Percentiles rank a stretch among this genome's conserved stretches.
phyloP scores from a whole-genome alignment of 2,797 vertebrate species.

The Schizopygopsis pylzovi region DNA sequence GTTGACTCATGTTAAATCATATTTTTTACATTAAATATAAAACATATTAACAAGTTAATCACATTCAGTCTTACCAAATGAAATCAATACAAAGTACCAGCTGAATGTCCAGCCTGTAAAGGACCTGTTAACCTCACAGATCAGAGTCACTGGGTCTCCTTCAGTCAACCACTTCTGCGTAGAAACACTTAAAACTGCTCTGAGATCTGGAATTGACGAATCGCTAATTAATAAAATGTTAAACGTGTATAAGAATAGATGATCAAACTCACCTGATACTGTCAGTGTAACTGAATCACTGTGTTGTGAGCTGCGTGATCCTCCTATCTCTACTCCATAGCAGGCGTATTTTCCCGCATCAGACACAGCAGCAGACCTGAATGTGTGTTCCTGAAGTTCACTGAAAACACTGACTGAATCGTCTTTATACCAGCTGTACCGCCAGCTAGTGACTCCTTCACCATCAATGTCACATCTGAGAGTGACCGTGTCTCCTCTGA shows the following conservation, averaged over 20 bases:
- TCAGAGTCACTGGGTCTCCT: no score
- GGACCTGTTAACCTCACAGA: neutral
- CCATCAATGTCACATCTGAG: neutral
- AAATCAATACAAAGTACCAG: neutral
- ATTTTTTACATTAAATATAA: neutral
- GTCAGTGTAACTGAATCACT: neutral
- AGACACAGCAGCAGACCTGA: neutral
- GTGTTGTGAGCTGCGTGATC: neutral
- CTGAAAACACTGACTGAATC: neutral
- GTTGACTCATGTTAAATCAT: neutral
- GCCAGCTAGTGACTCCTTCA: neutral
- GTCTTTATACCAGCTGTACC: neutral
- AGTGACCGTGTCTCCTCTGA: neutral
- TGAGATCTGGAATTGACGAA: neutral
- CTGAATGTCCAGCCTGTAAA: slow-evolving; percentile 9
- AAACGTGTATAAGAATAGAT: neutral
- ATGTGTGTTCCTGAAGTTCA: neutral
- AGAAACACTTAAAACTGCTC: no score
- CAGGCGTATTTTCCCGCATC: neutral
- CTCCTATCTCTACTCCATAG: neutral
- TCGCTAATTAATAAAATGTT: neutral
- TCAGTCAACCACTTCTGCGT: no score
- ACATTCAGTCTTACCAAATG: neutral
- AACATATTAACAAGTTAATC: neutral
- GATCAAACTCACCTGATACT: neutral